Conservation (phyloP, 2,113 vertebrate species). For the Lepisosteus osseus region DNA sequence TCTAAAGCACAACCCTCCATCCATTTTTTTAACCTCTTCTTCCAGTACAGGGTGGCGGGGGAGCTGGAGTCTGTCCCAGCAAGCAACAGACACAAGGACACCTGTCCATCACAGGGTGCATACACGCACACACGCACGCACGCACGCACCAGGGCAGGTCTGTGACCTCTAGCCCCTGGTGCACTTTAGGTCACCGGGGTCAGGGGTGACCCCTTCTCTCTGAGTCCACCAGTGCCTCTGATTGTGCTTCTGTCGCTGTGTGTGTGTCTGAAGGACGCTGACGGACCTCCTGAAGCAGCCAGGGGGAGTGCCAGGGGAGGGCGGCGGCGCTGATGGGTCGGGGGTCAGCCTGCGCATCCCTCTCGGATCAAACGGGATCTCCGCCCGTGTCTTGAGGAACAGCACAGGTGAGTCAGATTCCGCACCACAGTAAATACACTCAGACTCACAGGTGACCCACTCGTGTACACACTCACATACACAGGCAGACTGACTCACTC, state of each 20-base stretch:
- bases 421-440: too few relatives aligned
- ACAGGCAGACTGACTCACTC: background rate
- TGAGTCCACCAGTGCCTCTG: background rate
- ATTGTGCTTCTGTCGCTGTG: too few relatives aligned
- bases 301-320: conserved; percentile 58
- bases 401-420: conserved; percentile 57
- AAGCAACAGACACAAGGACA: too few relatives aligned
- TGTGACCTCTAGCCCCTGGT: too few relatives aligned
- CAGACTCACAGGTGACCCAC: too few relatives aligned
- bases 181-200: too few relatives aligned
- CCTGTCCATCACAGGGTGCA: background rate
- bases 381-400: conserved; percentile 56
- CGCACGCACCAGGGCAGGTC: conserved; percentile 23
- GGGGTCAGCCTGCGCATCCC: conserved; percentile 56
- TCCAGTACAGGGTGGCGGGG: too few relatives aligned
- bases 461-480: too few relatives aligned
- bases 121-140: conserved; percentile 15
- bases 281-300: conserved; percentile 71
- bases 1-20: too few relatives aligned
- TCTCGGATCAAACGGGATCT: conserved; percentile 65
- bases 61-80: too few relatives aligned
- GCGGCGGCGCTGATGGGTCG: conserved; percentile 49
- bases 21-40: too few relatives aligned
- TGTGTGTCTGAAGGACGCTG: conserved; percentile 49
- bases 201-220: conserved; percentile 9